phyloP scores from a whole-genome alignment of 2,888 invertebrate genomes.

The Exocentrus adspersus region DNA sequence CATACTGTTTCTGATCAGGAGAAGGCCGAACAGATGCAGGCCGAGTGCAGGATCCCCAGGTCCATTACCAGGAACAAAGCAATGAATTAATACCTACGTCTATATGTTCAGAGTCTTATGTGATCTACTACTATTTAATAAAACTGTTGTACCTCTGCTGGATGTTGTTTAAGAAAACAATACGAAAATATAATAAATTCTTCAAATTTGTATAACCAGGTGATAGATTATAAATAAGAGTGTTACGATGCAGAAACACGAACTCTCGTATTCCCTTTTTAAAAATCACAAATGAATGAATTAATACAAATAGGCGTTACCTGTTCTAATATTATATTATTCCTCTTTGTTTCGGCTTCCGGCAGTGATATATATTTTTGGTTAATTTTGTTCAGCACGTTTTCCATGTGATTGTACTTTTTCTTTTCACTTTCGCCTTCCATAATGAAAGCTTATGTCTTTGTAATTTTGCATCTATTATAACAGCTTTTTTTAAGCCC shows the following conservation, averaged over 20 bases:
- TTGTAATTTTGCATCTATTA: no score
- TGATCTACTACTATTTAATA: not conserved
- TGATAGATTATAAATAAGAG: no score
- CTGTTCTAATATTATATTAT: slow-evolving; percentile 38
- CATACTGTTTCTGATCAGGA: slow-evolving; percentile 60
- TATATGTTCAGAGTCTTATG: no score
- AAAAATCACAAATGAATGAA: not conserved
- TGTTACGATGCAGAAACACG: no score
- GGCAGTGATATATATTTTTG: slow-evolving; percentile 41
- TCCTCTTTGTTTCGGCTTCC: slow-evolving; percentile 40
- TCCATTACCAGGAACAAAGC: not conserved
- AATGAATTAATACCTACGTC: not conserved
- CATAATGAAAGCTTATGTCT: no score
- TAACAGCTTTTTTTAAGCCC: no score
- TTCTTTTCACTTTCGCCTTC: slow-evolving; percentile 6
- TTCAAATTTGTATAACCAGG: no score
- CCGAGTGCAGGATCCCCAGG: slow-evolving; percentile 49
- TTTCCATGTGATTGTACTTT: slow-evolving; percentile 47
- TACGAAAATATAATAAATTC: no score
- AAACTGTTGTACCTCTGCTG: not conserved
- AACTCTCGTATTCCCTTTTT: not conserved
- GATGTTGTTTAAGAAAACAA: no score
- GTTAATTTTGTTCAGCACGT: slow-evolving; percentile 46
- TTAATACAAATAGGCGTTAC: slow-evolving; percentile 29
- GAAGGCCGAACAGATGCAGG: slow-evolving; percentile 59